Evolutionary conservation across 2,113 vertebrate species (phyloP).

Genomic region (Sylvicapra grimmia): DNA sequence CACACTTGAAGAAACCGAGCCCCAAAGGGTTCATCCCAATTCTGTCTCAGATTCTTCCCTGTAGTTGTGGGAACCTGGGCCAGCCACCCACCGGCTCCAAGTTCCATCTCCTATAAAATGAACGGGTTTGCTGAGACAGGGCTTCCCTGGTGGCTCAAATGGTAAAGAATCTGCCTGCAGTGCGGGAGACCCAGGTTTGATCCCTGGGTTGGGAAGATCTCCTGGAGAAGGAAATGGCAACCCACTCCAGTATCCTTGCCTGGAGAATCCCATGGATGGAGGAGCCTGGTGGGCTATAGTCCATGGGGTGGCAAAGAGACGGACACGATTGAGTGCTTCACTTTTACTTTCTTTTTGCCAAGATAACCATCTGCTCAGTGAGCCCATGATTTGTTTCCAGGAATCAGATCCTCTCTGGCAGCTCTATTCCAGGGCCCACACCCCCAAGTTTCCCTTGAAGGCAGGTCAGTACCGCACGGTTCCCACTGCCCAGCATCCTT

Average conservation of each 20-base stretch:
- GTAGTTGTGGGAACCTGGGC: neutral
- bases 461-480: rapidly evolving
- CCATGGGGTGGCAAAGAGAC: neutral
- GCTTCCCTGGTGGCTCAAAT: neutral
- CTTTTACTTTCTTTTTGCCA: neutral
- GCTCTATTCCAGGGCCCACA: neutral
- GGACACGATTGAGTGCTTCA: neutral
- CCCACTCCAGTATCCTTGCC: neutral
- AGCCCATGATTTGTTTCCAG: neutral
- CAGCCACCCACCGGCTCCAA: neutral
- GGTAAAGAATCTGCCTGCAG: neutral
- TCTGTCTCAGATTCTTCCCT: neutral
- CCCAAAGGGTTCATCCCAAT: neutral
- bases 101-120: neutral
- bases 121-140: neutral
- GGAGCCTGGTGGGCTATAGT: neutral
- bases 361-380: neutral
- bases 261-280: neutral
- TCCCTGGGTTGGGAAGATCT: neutral
- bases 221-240: neutral
- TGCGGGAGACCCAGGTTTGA: neutral
- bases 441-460: rapidly evolving
- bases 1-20: neutral
- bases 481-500: neutral
- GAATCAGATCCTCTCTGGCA: neutral